Percentiles rank a stretch among this genome's conserved stretches.
Conservation (phyloP, 1,140 invertebrate genomes). For the Drosophila fuyamai region DNA sequence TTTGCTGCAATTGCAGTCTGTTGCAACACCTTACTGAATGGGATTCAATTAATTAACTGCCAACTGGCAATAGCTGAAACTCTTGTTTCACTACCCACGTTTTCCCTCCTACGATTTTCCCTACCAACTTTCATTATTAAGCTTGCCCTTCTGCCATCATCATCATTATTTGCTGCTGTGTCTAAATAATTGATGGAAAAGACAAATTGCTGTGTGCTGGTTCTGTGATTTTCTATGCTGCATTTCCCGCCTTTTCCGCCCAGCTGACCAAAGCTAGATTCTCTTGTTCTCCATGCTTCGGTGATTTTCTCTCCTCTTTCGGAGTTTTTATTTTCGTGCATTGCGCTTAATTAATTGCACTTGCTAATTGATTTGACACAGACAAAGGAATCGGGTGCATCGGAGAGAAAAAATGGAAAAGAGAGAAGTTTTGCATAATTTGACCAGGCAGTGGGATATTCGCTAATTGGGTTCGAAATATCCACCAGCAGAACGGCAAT, state of each 20-base stretch:
- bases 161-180: conserved; percentile 19
- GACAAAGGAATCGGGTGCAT: conserved; percentile 28
- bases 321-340: conserved; percentile 14
- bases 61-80: conserved; percentile 64
- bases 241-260: background rate
- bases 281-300: conserved; percentile 7
- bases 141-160: background rate
- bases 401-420: background rate
- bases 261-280: conserved; percentile 30
- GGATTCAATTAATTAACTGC: conserved; percentile 78
- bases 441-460: background rate
- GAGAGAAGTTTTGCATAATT: conserved; percentile 11
- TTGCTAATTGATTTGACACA: conserved; percentile 67
- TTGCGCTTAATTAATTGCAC: conserved; percentile 69
- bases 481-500: no score
- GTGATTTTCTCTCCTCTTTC: conserved; percentile 38
- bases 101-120: background rate
- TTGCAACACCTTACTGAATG: conserved; percentile 46
- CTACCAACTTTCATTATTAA: conserved; percentile 1
- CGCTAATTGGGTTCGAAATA: background rate
- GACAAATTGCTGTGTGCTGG: conserved; percentile 64
- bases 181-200: conserved; percentile 76
- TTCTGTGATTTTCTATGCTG: background rate
- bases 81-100: conserved; percentile 1
- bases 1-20: conserved; percentile 32